phyloP scores from a whole-genome alignment of 2,113 vertebrate species.

The Enhydra lutris region DNA sequence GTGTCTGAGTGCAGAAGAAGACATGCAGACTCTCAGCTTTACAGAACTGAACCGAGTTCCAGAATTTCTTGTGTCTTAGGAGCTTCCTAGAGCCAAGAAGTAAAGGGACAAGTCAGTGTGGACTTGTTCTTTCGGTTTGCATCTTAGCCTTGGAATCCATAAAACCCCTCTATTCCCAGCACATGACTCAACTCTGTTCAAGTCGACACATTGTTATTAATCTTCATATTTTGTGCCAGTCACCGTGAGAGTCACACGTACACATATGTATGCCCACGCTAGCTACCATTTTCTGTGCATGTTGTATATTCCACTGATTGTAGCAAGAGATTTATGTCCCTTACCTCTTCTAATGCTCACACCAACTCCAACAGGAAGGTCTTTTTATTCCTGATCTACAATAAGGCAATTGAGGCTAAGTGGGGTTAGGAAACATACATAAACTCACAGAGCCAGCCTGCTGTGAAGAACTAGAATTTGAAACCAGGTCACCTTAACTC shows the following conservation, averaged over 20 bases:
- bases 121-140: not conserved
- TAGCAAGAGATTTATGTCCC: not conserved
- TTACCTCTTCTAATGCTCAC: not conserved
- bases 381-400: not conserved
- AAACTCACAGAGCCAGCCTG: not conserved
- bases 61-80: not conserved
- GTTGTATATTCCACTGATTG: not conserved
- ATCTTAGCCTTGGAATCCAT: not conserved
- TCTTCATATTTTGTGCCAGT: not conserved
- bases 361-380: not conserved
- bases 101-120: not conserved
- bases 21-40: not conserved
- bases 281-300: not conserved
- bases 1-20: not conserved
- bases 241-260: not conserved
- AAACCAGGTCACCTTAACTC: not conserved
- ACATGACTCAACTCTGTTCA: not conserved
- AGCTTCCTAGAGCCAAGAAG: constrained; percentile 1
- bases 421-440: not conserved
- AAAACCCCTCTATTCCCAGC: not conserved
- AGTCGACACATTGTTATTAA: not conserved
- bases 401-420: not conserved
- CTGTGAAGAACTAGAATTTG: not conserved
- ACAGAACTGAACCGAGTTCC: not conserved
- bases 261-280: not conserved